These are phyloP conservation scores for Sus cebifrons DNA, from an alignment of 2,797 vertebrate genomes.

Conservation along the genomic window DNA sequence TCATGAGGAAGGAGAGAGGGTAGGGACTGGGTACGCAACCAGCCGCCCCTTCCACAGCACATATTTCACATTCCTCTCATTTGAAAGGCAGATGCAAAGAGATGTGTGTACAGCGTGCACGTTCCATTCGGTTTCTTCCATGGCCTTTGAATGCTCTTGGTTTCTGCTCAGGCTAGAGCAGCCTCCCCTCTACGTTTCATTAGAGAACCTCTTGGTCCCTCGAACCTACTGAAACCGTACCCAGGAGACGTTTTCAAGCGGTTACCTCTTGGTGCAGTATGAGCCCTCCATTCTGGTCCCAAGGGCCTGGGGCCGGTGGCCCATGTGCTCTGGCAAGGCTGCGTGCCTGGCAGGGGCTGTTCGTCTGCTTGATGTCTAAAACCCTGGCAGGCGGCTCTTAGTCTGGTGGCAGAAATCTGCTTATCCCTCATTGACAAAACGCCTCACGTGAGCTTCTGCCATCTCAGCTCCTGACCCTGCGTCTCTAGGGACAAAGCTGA, in stretches of 20 bases:
- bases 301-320: neutral
- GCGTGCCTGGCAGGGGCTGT: neutral
- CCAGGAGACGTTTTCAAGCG: neutral
- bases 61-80: neutral
- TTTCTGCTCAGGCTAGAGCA: neutral
- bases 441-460: neutral
- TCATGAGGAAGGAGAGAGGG: neutral
- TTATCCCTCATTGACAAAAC: neutral
- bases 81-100: slow-evolving; percentile 17
- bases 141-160: neutral
- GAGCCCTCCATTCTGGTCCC: neutral
- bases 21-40: neutral
- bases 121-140: neutral
- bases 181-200: neutral
- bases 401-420: neutral
- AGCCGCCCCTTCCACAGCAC: neutral
- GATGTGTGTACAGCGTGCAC: neutral
- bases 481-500: neutral
- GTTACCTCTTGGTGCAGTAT: fast-evolving
- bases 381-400: neutral
- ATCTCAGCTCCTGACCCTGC: neutral
- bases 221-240: neutral
- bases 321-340: neutral
- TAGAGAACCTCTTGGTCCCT: neutral
- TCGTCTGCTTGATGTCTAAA: neutral